Conservation (phyloP, 2,888 invertebrate species). For the Anorthoa munda region DNA sequence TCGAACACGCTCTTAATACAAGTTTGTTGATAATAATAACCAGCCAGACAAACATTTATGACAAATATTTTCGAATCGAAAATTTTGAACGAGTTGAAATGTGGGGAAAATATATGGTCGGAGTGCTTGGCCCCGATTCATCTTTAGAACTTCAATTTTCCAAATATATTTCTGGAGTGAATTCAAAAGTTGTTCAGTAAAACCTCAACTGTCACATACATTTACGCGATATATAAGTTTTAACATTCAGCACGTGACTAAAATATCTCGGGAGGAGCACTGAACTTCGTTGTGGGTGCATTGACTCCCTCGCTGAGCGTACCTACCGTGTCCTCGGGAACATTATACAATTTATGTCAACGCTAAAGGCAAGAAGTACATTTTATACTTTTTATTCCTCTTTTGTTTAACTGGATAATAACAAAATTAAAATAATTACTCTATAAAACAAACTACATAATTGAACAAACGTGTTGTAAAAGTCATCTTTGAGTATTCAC, state of each 20-base stretch:
- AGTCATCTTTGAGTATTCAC: slow-evolving; percentile 22
- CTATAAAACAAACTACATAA: slow-evolving; percentile 48
- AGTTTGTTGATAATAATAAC: slow-evolving; percentile 46
- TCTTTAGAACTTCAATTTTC: slow-evolving; percentile 71
- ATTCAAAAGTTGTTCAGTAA: slow-evolving; percentile 67
- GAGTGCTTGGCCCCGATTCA: slow-evolving; percentile 58
- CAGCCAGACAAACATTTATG: slow-evolving; percentile 54
- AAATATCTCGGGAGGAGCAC: slow-evolving; percentile 79
- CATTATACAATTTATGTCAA: slow-evolving; percentile 75
- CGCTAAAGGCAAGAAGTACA: slow-evolving; percentile 66
- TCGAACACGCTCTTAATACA: slow-evolving; percentile 20
- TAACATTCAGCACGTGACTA: slow-evolving; percentile 81
- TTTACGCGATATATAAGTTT: slow-evolving; percentile 77
- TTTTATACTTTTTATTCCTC: slow-evolving; percentile 45
- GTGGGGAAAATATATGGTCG: slow-evolving; percentile 54
- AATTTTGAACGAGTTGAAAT: slow-evolving; percentile 51
- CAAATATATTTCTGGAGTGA: slow-evolving; percentile 66
- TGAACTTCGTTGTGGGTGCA: slow-evolving; percentile 84
- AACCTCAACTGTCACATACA: slow-evolving; percentile 76
- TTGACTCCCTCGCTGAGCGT: slow-evolving; percentile 77
- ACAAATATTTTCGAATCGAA: slow-evolving; percentile 59
- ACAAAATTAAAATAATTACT: slow-evolving; percentile 50
- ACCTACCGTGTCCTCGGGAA: slow-evolving; percentile 64
- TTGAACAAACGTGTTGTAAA: slow-evolving; percentile 44
- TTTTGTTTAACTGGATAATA: slow-evolving; percentile 42